Conservation (phyloP, 2,888 invertebrate species). For the Aspidiotus destructor region DNA sequence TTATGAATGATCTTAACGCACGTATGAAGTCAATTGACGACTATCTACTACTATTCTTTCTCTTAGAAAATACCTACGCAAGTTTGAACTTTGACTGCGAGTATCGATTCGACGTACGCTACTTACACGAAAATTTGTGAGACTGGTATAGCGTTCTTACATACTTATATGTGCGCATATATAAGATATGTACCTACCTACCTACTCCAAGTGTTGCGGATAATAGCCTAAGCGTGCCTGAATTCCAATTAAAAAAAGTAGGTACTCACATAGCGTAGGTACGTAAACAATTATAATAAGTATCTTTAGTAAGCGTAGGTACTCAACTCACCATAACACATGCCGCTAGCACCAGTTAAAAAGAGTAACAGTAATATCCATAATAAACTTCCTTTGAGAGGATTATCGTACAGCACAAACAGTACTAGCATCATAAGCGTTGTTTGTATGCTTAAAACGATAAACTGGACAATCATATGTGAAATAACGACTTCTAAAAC, state of each 20-base stretch:
- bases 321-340: constrained; percentile 38
- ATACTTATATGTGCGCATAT: no score
- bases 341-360: constrained; percentile 38
- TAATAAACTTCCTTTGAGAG: constrained; percentile 36
- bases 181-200: no score
- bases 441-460: constrained; percentile 38
- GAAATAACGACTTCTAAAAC: constrained; percentile 38
- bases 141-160: no score
- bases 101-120: no score
- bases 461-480: constrained; percentile 39
- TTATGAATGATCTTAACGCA: no score
- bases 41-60: no score
- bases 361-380: constrained; percentile 37
- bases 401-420: constrained; percentile 38
- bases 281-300: background rate
- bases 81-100: no score
- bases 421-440: constrained; percentile 38
- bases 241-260: background rate
- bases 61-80: no score
- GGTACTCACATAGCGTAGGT: background rate
- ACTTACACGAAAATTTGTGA: no score
- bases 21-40: no score
- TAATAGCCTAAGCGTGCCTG: no score
- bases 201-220: no score
- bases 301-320: background rate